Evolutionary conservation across 37 sponge, comb jelly and placozoan species (phyloP).

Genomic region (Mnemiopsis leidyi): DNA sequence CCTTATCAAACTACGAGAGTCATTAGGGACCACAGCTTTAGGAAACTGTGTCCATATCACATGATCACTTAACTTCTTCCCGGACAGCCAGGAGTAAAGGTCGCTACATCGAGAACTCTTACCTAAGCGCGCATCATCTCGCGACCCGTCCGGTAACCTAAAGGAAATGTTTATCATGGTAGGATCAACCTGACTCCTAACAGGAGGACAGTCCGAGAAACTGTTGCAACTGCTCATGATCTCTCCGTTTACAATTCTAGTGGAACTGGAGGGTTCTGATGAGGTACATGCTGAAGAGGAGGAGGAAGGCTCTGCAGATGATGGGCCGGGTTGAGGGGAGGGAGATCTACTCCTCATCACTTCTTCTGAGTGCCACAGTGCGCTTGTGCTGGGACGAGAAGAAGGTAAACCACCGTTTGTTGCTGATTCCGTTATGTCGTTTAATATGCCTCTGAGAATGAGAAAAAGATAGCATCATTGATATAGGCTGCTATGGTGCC

Average conservation of each 20-base stretch:
- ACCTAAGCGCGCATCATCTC: background rate
- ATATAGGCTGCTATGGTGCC: too few relatives aligned
- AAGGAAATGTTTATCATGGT: background rate
- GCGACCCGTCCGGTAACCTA: constrained; percentile 9
- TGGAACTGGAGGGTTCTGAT: background rate
- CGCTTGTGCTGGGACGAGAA: background rate
- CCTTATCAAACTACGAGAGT: background rate
- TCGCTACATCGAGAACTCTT: background rate
- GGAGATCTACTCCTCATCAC: background rate
- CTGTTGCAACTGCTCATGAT: too few relatives aligned
- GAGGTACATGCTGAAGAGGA: background rate
- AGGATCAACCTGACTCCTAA: background rate
- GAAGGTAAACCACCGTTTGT: background rate
- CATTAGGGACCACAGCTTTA: background rate
- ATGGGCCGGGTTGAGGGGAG: background rate
- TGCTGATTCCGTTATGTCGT: background rate
- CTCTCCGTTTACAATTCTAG: background rate
- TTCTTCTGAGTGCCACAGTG: background rate
- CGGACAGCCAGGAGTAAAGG: background rate
- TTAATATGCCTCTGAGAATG: constrained; percentile 6
- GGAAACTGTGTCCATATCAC: constrained; percentile 64
- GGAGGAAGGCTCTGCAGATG: background rate
- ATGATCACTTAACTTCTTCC: background rate
- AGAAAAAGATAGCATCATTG: too few relatives aligned
- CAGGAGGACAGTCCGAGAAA: too few relatives aligned